These are phyloP conservation scores for Lindbergichthys nudifrons DNA, from an alignment of 2,797 vertebrate species.

Conservation along the genomic window DNA sequence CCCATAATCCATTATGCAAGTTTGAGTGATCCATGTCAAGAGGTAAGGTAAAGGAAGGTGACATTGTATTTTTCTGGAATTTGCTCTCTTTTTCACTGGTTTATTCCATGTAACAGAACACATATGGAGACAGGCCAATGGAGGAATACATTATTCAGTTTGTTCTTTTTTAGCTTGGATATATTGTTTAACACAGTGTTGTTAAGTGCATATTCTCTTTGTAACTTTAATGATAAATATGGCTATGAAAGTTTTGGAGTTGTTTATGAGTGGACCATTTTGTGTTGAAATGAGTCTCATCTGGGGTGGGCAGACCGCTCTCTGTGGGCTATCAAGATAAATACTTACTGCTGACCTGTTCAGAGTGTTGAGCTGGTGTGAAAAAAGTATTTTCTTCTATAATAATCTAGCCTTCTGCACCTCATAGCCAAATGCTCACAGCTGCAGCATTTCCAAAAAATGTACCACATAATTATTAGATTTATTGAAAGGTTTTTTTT, in stretches of 20 bases:
- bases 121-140: not conserved
- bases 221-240: slow-evolving; percentile 9
- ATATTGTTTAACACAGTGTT: slow-evolving; percentile 1
- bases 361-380: not conserved
- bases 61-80: not conserved
- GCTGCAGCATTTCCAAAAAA: no score
- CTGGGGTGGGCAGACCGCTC: not conserved
- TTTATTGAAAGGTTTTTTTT: no score
- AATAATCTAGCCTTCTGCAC: not conserved
- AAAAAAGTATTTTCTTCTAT: not conserved
- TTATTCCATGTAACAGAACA: not conserved
- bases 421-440: no score
- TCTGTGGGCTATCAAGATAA: not conserved
- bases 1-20: not conserved
- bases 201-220: not conserved
- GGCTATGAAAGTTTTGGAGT: not conserved
- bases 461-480: no score
- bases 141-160: not conserved
- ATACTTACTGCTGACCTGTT: slow-evolving; percentile 14
- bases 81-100: not conserved
- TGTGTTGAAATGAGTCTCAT: not conserved
- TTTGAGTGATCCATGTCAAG: not conserved
- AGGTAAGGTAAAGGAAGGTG: not conserved
- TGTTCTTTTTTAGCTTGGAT: slow-evolving; percentile 3
- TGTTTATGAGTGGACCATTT: slow-evolving; percentile 1